These are phyloP conservation scores for Eciton burchellii DNA, from an alignment of 1,140 invertebrate genomes.

Conservation along the genomic window DNA sequence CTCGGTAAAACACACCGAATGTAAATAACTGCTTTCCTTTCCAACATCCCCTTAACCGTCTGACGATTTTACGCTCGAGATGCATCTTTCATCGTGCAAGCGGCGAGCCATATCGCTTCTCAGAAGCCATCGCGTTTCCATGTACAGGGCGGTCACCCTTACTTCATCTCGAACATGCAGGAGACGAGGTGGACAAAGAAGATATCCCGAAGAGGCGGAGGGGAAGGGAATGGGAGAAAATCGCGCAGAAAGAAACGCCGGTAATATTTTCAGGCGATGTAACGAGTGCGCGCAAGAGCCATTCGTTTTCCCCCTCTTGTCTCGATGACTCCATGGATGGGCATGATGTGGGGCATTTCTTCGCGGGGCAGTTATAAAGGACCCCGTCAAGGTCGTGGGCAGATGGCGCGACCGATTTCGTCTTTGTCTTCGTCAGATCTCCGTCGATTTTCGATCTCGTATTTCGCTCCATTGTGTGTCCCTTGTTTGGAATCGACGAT, in stretches of 20 bases:
- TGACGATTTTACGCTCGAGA: constrained; percentile 1
- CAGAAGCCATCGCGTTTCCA: background rate
- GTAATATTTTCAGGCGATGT: constrained; percentile 22
- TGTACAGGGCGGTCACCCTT: background rate
- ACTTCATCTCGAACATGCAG: background rate
- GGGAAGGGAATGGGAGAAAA: background rate
- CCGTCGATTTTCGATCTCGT: background rate
- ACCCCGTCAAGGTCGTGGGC: background rate
- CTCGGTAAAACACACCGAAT: background rate
- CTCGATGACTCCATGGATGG: constrained; percentile 4
- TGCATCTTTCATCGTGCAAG: background rate
- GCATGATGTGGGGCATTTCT: background rate
- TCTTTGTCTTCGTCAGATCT: background rate
- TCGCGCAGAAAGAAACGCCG: background rate
- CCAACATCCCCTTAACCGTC: too few relatives aligned
- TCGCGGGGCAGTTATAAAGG: background rate
- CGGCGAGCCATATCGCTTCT: background rate
- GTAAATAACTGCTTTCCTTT: background rate
- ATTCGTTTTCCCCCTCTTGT: constrained; percentile 11
- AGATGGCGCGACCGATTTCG: background rate
- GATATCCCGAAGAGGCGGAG: background rate
- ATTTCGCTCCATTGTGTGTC: too few relatives aligned
- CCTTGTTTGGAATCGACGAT: too few relatives aligned
- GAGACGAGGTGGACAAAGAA: background rate
- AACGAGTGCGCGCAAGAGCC: constrained; percentile 1